These are phyloP conservation scores for Eonycteris spelaea DNA, from an alignment of 2,113 vertebrate genomes.

Conservation along the genomic window DNA sequence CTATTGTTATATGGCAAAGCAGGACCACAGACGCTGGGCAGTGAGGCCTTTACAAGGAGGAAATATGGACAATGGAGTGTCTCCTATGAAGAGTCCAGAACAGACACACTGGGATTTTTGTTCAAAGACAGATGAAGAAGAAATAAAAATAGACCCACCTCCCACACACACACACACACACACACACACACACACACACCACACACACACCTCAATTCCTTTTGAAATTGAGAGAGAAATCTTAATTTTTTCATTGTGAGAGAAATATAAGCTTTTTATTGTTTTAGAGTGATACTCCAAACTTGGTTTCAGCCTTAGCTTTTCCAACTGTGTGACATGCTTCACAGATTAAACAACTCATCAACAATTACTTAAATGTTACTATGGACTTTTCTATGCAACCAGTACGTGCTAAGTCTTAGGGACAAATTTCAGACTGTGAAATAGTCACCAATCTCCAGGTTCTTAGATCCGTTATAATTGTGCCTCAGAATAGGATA, in stretches of 20 bases:
- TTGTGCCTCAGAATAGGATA: background rate
- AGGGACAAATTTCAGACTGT: background rate
- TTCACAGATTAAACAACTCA: background rate
- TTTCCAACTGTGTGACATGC: background rate
- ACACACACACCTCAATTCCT: background rate
- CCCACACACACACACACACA: too few relatives aligned
- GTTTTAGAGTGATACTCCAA: background rate
- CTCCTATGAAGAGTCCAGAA: background rate
- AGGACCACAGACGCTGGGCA: background rate
- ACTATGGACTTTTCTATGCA: background rate
- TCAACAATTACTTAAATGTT: background rate
- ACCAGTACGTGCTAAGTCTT: background rate
- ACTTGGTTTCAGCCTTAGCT: background rate
- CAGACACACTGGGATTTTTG: background rate
- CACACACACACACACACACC: too few relatives aligned
- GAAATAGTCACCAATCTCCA: background rate
- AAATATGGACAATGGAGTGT: background rate
- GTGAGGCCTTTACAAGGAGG: background rate
- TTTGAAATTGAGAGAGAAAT: background rate
- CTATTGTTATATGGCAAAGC: slow-evolving; percentile 21
- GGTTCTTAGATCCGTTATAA: background rate
- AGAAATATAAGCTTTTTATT: background rate
- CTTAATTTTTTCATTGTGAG: background rate
- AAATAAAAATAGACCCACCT: background rate
- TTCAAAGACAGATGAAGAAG: background rate